Percentiles rank a stretch among this genome's conserved stretches.
These are phyloP conservation scores for Agapetus fuscipes DNA, from an alignment of 2,888 invertebrate species.

Conservation along the genomic window DNA sequence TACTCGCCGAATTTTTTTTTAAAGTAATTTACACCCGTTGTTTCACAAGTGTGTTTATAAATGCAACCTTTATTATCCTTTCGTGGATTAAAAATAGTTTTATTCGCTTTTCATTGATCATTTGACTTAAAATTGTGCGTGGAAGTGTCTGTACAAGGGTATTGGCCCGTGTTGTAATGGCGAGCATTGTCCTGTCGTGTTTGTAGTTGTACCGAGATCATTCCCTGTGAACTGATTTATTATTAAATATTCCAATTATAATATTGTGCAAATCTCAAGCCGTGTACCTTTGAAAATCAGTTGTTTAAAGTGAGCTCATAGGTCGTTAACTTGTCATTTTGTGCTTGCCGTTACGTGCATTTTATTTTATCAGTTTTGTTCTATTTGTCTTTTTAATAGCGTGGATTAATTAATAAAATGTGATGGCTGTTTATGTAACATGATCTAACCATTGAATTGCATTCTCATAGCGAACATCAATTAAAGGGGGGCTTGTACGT, in stretches of 20 bases:
- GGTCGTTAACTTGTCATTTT: slow-evolving; percentile 10
- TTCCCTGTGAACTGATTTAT: no score
- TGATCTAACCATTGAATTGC: no score
- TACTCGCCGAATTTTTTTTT: slow-evolving; percentile 5
- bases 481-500: no score
- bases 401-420: no score
- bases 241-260: no score
- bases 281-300: no score
- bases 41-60: slow-evolving; percentile 2
- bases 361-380: no score
- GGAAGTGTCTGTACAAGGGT: slow-evolving; percentile 14
- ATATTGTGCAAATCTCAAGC: no score
- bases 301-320: no score
- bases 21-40: slow-evolving; percentile 1
- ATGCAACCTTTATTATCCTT: slow-evolving; percentile 2
- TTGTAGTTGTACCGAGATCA: slow-evolving; percentile 1
- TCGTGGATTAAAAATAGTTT: slow-evolving; percentile 7
- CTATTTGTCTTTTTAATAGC: no score
- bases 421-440: no score
- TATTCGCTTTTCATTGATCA: slow-evolving; percentile 14
- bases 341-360: slow-evolving; percentile 9
- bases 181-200: slow-evolving; percentile 15
- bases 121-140: slow-evolving; percentile 12
- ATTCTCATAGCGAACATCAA: no score
- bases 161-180: slow-evolving; percentile 18